These are phyloP conservation scores for Chascanopsetta lugubris DNA, from an alignment of 2,113 vertebrate genomes.

Conservation along the genomic window DNA sequence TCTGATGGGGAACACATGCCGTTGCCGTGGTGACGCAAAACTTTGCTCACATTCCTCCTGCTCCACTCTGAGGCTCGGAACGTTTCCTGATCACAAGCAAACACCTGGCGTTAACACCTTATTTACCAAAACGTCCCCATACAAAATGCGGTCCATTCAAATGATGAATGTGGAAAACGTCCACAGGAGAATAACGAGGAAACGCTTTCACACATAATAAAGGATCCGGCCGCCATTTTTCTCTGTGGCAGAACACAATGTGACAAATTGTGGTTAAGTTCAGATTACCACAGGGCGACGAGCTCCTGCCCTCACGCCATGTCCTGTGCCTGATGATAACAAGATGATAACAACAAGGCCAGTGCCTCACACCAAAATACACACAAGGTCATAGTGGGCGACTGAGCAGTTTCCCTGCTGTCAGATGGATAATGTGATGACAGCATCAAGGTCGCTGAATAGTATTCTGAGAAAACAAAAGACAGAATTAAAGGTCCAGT, in stretches of 20 bases:
- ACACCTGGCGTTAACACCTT: slow-evolving; percentile 4
- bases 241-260: neutral
- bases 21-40: slow-evolving; percentile 45
- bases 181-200: neutral
- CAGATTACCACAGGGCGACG: neutral
- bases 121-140: slow-evolving; percentile 4
- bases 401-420: too few relatives aligned
- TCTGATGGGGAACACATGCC: slow-evolving; percentile 73
- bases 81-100: slow-evolving; percentile 32
- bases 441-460: neutral
- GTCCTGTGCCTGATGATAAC: slow-evolving; percentile 22
- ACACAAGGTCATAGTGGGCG: neutral
- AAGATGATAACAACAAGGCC: slow-evolving; percentile 39
- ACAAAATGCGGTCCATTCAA: slow-evolving; percentile 3
- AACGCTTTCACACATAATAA: neutral
- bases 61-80: slow-evolving; percentile 23
- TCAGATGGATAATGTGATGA: neutral
- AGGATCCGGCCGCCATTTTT: slow-evolving; percentile 8
- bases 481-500: too few relatives aligned
- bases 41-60: slow-evolving; percentile 44
- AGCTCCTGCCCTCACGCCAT: slow-evolving; percentile 12
- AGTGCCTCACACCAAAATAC: neutral
- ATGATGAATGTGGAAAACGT: slow-evolving; percentile 1
- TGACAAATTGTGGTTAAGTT: neutral
- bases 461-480: neutral